phyloP scores from a whole-genome alignment of 2,113 vertebrate genomes.

The Apaloderma vittatum region DNA sequence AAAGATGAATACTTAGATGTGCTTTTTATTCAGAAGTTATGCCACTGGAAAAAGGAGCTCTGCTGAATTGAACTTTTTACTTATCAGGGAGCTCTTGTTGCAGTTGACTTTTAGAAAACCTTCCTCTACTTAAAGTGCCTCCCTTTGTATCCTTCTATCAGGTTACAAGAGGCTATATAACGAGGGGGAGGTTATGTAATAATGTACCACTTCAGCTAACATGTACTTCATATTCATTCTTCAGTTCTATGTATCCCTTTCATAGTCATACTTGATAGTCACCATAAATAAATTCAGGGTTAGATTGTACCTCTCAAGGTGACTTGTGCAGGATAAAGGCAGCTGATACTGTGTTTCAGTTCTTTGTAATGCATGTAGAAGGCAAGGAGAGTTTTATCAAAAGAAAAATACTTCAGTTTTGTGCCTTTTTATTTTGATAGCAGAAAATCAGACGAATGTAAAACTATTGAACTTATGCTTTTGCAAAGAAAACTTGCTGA shows the following conservation, averaged over 20 bases:
- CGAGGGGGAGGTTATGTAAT: slow-evolving; percentile 23
- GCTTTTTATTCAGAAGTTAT: neutral
- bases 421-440: neutral
- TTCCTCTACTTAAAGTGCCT: neutral
- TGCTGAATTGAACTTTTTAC: neutral
- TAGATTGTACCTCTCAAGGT: slow-evolving; percentile 52
- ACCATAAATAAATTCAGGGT: slow-evolving; percentile 42
- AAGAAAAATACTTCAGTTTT: neutral
- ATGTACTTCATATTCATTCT: slow-evolving; percentile 38
- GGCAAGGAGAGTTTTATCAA: neutral
- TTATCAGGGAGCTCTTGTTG: neutral
- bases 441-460: neutral
- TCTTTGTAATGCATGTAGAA: slow-evolving; percentile 34
- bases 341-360: neutral
- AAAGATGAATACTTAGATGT: neutral
- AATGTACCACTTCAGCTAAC: neutral
- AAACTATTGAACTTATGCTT: neutral
- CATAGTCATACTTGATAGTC: slow-evolving; percentile 13
- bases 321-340: slow-evolving; percentile 35
- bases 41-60: neutral
- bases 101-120: neutral
- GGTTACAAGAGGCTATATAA: neutral
- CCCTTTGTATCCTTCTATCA: neutral
- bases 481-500: neutral
- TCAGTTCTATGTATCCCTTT: slow-evolving; percentile 2